A percentile compares a stretch with the other conserved stretches of the same genome.
phyloP scores from a whole-genome alignment of 2,113 vertebrate species.

The Aix galericulata region DNA sequence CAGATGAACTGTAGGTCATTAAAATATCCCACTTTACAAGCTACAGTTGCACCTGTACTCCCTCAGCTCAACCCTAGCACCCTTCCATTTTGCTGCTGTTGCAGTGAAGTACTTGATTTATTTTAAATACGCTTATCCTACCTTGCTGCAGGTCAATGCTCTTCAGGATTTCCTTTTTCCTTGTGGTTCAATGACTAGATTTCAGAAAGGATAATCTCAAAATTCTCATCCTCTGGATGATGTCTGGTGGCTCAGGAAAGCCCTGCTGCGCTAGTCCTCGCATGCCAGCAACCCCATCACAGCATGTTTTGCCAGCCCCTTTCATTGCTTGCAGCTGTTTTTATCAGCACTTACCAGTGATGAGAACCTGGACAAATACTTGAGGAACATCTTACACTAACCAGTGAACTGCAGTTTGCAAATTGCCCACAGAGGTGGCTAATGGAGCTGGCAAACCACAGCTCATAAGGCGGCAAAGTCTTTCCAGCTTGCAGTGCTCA shows the following conservation, averaged over 20 bases:
- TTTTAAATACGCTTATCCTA: not conserved
- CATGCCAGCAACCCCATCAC: not conserved
- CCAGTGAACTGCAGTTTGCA: not conserved
- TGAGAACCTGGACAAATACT: not conserved
- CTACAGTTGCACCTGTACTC: not conserved
- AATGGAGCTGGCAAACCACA: not conserved
- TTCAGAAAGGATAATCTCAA: not conserved
- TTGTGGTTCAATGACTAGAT: not conserved
- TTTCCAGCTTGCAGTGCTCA: not conserved
- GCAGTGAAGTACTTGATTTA: not conserved
- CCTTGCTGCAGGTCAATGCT: not conserved
- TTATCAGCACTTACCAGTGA: fast-evolving
- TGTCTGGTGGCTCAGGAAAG: not conserved
- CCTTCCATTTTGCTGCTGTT: not conserved
- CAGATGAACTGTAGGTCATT: not conserved
- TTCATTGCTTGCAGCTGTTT: not conserved
- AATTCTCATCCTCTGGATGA: not conserved
- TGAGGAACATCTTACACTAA: not conserved
- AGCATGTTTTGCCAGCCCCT: fast-evolving
- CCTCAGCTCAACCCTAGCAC: not conserved
- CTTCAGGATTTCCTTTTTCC: not conserved
- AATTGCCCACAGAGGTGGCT: not conserved
- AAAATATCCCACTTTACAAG: not conserved
- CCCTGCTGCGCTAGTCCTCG: not conserved
- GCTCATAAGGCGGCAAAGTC: not conserved